Evolutionary conservation across 2,113 vertebrate species (phyloP).

Genomic region (Dolichotis patagonum): DNA sequence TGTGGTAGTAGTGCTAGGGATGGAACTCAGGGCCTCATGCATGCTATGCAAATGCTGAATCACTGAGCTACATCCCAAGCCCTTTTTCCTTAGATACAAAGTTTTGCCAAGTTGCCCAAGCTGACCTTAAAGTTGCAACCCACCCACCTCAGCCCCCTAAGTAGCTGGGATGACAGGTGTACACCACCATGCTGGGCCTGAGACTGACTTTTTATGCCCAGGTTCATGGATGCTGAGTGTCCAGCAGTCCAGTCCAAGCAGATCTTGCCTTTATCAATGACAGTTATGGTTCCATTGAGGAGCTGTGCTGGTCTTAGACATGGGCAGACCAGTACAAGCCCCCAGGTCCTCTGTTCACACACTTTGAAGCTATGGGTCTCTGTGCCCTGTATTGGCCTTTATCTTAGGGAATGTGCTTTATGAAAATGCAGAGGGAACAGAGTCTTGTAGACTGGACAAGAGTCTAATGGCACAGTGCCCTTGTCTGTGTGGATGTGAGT

Average conservation of each 20-base stretch:
- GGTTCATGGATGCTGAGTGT: neutral
- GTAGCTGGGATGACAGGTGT: neutral
- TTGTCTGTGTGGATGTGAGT: neutral
- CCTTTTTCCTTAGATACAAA: neutral
- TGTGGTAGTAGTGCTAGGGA: neutral
- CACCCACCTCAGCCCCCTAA: neutral
- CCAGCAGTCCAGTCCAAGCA: neutral
- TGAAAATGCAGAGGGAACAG: neutral
- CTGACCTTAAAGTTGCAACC: neutral
- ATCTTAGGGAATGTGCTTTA: neutral
- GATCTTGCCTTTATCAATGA: too few species aligned
- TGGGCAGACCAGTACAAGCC: neutral
- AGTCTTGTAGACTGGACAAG: neutral
- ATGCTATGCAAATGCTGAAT: neutral
- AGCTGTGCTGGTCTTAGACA: too few species aligned
- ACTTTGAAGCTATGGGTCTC: neutral
- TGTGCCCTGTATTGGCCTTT: neutral
- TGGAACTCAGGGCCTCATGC: neutral
- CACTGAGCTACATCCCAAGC: neutral
- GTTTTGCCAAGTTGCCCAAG: neutral
- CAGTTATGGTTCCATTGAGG: accelerated
- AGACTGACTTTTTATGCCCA: neutral
- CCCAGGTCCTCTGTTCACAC: neutral
- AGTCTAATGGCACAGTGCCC: accelerated
- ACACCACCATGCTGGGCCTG: neutral